Base-by-base conservation (phyloP, 92 coral and sea anemone species). In the Porites lobata region DNA sequence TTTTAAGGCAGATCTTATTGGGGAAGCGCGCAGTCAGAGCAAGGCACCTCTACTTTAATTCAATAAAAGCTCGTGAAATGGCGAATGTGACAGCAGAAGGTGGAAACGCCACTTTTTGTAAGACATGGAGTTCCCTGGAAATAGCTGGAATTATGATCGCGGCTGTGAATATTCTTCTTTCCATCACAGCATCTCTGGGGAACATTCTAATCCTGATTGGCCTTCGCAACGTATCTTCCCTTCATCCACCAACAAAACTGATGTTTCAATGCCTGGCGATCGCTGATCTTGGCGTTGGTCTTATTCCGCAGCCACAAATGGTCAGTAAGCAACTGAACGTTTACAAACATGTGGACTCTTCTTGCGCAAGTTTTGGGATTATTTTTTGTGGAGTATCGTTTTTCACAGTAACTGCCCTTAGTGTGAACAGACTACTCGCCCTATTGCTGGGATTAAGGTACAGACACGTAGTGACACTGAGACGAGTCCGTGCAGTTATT, bases 391-490 rank as follows among this genome's bases (percentile, higher is more conserved):
- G 51, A 4, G 81, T 76, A 3, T 76, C 81, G 5, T 12, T n/a
- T 22, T 58, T 76, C 5, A 76, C 68, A 76, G 14, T 24, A 52
- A 58, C 68, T 22, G 53, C 81, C 11, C 38, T 80, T 2, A 65
- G 74, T 11, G 57, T 83, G 8, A 69, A 83, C 80, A 56, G 87
- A 14, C 71, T 70, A 14, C 65, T 83, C 22, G 87, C 79, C 2
- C 70, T 83, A 14, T 7, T 13, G 1, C 22, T 83, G 65, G 43
- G 67, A 1, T 1, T 57, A 51, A 26, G 70, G 8, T 83, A 83
- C 79, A 72, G 19, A 26, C 57, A 29, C 17, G 9, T 69, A n/a
- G 87, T 83, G 1, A 80, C 73, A 22, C 32, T 76, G 2, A 57
- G 13, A 50, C 81, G 67, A 26, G 81, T 57, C 59, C 52, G 68